Conservation (phyloP, 2,888 invertebrate species). For the Bombyx huttoni region DNA sequence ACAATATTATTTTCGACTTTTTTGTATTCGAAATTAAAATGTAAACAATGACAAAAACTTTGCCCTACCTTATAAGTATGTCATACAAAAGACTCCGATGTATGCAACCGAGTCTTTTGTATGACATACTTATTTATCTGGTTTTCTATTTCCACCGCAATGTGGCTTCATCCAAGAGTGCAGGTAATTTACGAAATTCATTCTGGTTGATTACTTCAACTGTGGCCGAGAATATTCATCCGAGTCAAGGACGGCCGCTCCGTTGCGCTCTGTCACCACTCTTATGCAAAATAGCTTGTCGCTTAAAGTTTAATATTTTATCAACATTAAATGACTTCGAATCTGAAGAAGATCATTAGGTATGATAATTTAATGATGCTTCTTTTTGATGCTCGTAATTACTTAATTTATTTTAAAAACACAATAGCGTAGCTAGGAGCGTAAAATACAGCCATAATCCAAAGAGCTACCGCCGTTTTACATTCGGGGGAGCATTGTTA, state of each 20-base stretch:
- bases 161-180: conserved; percentile 10
- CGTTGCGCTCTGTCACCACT: conserved; percentile 5
- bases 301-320: conserved; percentile 5
- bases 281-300: conserved; percentile 10
- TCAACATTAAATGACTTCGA: conserved; percentile 2
- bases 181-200: conserved; percentile 18
- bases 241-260: conserved; percentile 3
- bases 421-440: too few relatives aligned
- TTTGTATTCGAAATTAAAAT: too few relatives aligned
- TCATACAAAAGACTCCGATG: neutral
- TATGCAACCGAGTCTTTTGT: neutral
- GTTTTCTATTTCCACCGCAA: conserved; percentile 1
- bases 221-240: conserved; percentile 12
- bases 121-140: conserved; percentile 2
- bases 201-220: conserved; percentile 18
- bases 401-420: too few relatives aligned
- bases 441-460: too few relatives aligned
- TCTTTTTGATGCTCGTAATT: neutral
- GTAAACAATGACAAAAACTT: neutral
- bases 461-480: too few relatives aligned
- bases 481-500: too few relatives aligned
- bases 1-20: too few relatives aligned
- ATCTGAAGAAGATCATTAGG: neutral
- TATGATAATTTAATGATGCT: neutral
- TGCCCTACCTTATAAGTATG: neutral